Evolutionary conservation across 2,888 invertebrate species (phyloP).

Genomic region (Caenorhabditis sp.): DNA sequence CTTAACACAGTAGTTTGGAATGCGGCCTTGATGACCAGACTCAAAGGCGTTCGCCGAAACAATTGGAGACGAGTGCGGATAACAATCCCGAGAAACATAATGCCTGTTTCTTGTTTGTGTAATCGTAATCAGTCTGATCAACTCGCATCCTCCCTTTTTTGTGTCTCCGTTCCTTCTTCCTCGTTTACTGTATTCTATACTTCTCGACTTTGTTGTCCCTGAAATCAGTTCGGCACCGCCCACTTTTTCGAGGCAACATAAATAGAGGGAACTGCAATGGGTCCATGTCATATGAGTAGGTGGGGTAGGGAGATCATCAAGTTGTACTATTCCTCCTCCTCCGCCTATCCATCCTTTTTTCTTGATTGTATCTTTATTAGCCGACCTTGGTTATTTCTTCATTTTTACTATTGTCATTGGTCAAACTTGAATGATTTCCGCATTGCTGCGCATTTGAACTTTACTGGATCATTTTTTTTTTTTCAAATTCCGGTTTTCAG

Average conservation of each 20-base stretch:
- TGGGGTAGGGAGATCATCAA: slow-evolving; percentile 40
- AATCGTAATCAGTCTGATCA: slow-evolving; percentile 28
- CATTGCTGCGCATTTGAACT: neutral
- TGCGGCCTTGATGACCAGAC: slow-evolving; percentile 60
- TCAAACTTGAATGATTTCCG: slow-evolving; percentile 17
- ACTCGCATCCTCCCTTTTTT: slow-evolving; percentile 16
- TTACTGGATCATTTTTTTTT: too few species aligned
- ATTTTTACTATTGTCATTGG: slow-evolving; percentile 19
- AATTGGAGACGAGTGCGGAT: neutral
- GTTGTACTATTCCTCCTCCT: slow-evolving; percentile 49
- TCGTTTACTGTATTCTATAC: slow-evolving; percentile 21
- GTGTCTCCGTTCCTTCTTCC: slow-evolving; percentile 33
- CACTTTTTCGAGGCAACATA: slow-evolving; percentile 48
- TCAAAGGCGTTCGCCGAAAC: slow-evolving; percentile 50
- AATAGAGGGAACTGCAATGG: slow-evolving; percentile 43
- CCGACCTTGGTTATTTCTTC: slow-evolving; percentile 57
- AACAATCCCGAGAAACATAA: slow-evolving; percentile 36
- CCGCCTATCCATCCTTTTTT: slow-evolving; percentile 21
- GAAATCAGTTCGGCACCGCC: slow-evolving; percentile 34
- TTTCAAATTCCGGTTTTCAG: neutral
- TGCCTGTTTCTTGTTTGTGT: slow-evolving; percentile 22
- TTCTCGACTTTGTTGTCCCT: slow-evolving; percentile 13
- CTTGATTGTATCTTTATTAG: slow-evolving; percentile 49
- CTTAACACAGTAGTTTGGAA: slow-evolving; percentile 44
- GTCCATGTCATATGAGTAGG: slow-evolving; percentile 54